Conservation (phyloP, 2,888 invertebrate genomes). For the Fissipunctia ypsillon region DNA sequence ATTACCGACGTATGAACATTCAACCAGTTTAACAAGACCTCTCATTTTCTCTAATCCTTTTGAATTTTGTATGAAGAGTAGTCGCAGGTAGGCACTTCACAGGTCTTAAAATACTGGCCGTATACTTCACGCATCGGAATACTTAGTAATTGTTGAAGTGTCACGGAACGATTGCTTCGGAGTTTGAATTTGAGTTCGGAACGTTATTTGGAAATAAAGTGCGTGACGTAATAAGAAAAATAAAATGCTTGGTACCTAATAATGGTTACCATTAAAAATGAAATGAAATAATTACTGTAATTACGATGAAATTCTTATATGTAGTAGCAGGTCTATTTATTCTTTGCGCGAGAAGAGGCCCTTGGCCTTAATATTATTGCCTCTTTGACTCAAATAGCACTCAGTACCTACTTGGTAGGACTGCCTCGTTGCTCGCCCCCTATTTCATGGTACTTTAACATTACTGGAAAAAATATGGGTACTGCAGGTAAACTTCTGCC, state of each 20-base stretch:
- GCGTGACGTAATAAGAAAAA: conserved; percentile 47
- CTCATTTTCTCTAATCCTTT: conserved; percentile 35
- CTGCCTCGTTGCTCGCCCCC: too few relatives aligned
- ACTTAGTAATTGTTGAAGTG: conserved; percentile 72
- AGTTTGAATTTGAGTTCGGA: conserved; percentile 69
- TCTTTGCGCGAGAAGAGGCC: background rate
- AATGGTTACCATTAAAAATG: conserved; percentile 17
- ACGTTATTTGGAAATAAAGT: conserved; percentile 62
- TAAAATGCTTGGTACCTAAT: background rate
- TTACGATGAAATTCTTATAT: conserved; percentile 10
- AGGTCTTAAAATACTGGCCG: conserved; percentile 62
- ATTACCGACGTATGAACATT: conserved; percentile 47
- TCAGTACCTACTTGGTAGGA: too few relatives aligned
- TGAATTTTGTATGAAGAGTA: conserved; percentile 16
- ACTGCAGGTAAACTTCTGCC: too few relatives aligned
- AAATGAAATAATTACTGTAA: conserved; percentile 12
- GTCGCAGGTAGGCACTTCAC: conserved; percentile 45
- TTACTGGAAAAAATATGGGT: too few relatives aligned
- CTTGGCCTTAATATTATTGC: background rate
- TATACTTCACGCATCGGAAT: conserved; percentile 67
- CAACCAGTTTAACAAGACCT: conserved; percentile 54
- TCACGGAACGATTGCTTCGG: conserved; percentile 67
- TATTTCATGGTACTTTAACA: too few relatives aligned
- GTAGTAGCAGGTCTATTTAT: background rate
- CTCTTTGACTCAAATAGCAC: too few relatives aligned